phyloP scores from a whole-genome alignment of 2,888 invertebrate genomes.

The Drosophila austrosaltans region DNA sequence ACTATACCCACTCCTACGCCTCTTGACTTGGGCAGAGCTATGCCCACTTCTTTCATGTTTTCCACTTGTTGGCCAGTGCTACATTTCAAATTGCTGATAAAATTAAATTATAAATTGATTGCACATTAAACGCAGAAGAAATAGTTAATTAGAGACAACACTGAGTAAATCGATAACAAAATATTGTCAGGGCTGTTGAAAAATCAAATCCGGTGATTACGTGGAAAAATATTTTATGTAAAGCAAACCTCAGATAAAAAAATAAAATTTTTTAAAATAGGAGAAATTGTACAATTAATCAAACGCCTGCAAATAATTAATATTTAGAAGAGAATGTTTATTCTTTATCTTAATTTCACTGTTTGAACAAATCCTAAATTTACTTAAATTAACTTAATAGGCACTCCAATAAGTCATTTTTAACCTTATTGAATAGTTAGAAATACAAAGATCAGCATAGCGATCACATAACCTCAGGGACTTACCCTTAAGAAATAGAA shows the following conservation, averaged over 20 bases:
- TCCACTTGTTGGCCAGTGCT: background rate
- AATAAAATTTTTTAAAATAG: background rate
- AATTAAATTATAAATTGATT: slow-evolving; percentile 10
- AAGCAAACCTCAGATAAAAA: background rate
- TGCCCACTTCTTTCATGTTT: slow-evolving; percentile 79
- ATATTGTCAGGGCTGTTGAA: background rate
- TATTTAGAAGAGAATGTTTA: no score
- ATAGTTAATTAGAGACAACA: background rate
- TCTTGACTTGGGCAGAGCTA: slow-evolving; percentile 79
- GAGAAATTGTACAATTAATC: no score
- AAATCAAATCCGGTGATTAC: background rate
- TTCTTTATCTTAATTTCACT: no score
- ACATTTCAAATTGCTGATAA: slow-evolving; percentile 10
- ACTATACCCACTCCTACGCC: slow-evolving; percentile 92
- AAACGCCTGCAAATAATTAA: no score
- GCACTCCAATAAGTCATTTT: no score
- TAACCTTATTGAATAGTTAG: no score
- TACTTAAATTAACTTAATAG: no score
- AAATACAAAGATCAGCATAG: no score
- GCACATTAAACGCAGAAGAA: background rate
- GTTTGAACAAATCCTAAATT: no score
- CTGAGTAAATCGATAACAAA: slow-evolving; percentile 12
- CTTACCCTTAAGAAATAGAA: no score
- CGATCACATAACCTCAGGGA: no score
- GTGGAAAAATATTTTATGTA: background rate